Base-by-base conservation (phyloP, 2,888 invertebrate genomes). In the Diplolepis rosae region DNA sequence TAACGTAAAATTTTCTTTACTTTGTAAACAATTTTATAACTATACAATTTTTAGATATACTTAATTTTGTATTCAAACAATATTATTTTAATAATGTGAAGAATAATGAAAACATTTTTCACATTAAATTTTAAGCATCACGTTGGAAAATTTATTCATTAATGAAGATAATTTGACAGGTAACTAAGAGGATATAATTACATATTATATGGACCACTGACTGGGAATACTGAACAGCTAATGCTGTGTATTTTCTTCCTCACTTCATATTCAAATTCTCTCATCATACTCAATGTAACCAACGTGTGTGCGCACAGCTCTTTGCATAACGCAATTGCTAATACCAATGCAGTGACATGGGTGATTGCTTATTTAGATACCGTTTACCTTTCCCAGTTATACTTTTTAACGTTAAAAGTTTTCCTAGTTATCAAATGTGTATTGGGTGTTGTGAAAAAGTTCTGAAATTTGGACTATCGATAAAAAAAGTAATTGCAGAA, bases 201-300 rank as follows among this genome's bases (percentile, higher is more conserved):
- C 27, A 50, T 50, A 24, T 27, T 24, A 50, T 50, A 18, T 50
- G 50, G 24, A 24, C 50, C 50, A 50, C 27, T 50, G 27, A 18
- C 50, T 50, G 50, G 27, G 50, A 24, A 50, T 50, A 50, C 3
- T 1, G 18, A 22, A 22, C 27, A 50, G 50, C 56, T 18, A 35
- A 35, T 35, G 32, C 7, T 35, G 56, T 30, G 7, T 30, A 56
- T 35, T 22, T 18, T 56, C 35, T 35, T 30, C 32, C 56, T 18
- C 35, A 22, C 30, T 30, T 18, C 32, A 24, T 56, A 35, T 56
- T 56, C 56, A 56, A 56, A 56, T 56, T 56, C 30, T 18, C 28
- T 56, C 56, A 56, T 56, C 56, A 56, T 56, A 56, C 35, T 35
- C 30, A 28, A 22, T 24, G 56, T 56, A 56, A 56, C 56, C 35